Percentiles rank a stretch among this genome's conserved stretches.
These are phyloP conservation scores for Poliocrania exsul DNA, from an alignment of 2,797 vertebrate genomes.

Conservation along the genomic window DNA sequence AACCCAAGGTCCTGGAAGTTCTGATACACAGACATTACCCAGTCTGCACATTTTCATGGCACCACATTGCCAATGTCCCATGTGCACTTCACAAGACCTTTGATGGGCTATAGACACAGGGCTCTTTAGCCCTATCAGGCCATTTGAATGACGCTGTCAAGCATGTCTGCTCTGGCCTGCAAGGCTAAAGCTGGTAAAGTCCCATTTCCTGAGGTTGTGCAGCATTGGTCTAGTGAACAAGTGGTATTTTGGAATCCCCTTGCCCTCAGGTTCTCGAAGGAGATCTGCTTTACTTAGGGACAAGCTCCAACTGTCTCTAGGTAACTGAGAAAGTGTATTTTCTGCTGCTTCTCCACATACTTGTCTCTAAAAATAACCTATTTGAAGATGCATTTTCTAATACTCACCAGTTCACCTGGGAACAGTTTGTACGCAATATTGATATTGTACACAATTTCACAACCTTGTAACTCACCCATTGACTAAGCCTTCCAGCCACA, in stretches of 20 bases:
- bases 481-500: neutral
- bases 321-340: constrained; percentile 30
- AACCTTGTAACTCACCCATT: neutral
- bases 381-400: neutral
- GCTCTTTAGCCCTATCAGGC: neutral
- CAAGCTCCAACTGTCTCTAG: constrained; percentile 17
- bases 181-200: neutral
- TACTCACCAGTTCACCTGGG: neutral
- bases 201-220: neutral
- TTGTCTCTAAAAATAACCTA: constrained; percentile 38
- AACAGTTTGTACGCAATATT: neutral
- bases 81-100: neutral
- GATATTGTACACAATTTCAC: neutral
- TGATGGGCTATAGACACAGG: accelerated
- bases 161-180: neutral
- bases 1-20: neutral
- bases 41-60: neutral
- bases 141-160: accelerated
- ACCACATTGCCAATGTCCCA: accelerated
- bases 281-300: constrained; percentile 2
- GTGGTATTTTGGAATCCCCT: neutral
- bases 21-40: neutral
- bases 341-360: neutral
- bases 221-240: neutral
- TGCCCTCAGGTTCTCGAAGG: neutral